Evolutionary conservation across 2,113 vertebrate species (phyloP), one percentile per base, ranked within the genome.

Genomic region (Tylochromis polylepis): DNA sequence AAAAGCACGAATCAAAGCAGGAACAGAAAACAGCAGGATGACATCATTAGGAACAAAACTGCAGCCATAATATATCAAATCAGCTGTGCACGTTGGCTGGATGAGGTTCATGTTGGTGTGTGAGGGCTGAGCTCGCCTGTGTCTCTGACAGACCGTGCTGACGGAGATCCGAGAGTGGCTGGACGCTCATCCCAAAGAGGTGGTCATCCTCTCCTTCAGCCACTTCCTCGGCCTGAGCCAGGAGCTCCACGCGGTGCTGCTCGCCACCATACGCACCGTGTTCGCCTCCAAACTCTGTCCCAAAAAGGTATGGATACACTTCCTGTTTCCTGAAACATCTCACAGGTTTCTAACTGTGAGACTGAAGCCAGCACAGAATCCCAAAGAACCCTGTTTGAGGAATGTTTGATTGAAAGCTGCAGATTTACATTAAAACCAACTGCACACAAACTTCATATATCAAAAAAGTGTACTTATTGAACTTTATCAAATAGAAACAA

Each of bases 171-270:
- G 92, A 60, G 88, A 94, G 81, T 97, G 97, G 97, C 86, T 97
- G 93, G 96, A 96, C 4, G 51, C 84, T 58, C 97, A 97, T 88
- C 96, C 96, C 36, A 96, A 84, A 85, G 97, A 97, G 75, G 94
- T 97, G 56, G 92, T 96, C 43, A 95, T 97, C 77, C 93, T 97
- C 82, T 97, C 96, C 81, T 97, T 96, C 95, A 97, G 96, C 59
- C 96, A 96, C 89, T 96, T 97, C 90, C 95, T 95, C 7, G 94
- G 92, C 36, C 93, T 97, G 79, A 95, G 38, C 85, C 94, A 91
- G 38, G 96, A 97, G 55, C 95, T 95, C 22, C 97, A 97, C 88
- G 20, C 56, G 5, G 88, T 85, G 85, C 96, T 97, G 84, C 87
- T 97, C 81, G 85, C 93, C 2, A 94, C 89, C 85, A 96, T 97